Percentiles rank a stretch among this genome's conserved stretches.
Evolutionary conservation across 2,113 vertebrate genomes (phyloP).

Genomic region (Sturnira hondurensis): DNA sequence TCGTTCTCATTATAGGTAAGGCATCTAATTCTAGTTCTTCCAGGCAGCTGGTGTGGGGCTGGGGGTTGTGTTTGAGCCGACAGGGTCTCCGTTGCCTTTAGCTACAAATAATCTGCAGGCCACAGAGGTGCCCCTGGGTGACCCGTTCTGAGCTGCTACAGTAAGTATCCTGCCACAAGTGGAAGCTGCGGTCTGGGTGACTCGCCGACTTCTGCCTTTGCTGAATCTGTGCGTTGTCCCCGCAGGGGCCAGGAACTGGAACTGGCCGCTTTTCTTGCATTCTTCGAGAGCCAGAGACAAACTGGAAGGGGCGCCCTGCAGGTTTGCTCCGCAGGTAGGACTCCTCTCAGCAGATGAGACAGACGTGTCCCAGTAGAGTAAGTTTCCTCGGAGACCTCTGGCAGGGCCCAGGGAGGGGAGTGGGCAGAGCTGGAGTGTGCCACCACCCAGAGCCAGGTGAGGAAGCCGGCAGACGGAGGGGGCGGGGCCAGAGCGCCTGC

Average conservation of each 20-base stretch:
- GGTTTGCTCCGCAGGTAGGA: background rate
- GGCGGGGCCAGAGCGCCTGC: background rate
- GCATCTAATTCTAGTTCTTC: background rate
- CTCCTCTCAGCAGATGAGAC: background rate
- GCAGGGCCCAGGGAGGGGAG: background rate
- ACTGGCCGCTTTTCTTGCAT: background rate
- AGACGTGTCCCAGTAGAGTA: background rate
- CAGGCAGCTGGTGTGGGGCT: background rate
- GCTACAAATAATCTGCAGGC: background rate
- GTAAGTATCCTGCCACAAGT: background rate
- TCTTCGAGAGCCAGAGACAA: background rate
- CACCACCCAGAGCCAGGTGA: accelerated
- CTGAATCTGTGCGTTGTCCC: background rate
- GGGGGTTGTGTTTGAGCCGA: background rate
- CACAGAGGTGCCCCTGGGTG: background rate
- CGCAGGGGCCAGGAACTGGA: background rate
- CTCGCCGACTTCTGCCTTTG: background rate
- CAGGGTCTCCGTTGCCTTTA: background rate
- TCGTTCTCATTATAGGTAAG: background rate
- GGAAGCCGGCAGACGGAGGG: background rate
- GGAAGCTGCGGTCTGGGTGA: background rate
- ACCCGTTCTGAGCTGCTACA: background rate
- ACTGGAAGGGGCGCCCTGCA: background rate
- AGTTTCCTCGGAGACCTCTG: background rate
- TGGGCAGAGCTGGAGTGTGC: too few species aligned